Base-by-base conservation (phyloP, 2,888 invertebrate species). In the Ctena decussata region DNA sequence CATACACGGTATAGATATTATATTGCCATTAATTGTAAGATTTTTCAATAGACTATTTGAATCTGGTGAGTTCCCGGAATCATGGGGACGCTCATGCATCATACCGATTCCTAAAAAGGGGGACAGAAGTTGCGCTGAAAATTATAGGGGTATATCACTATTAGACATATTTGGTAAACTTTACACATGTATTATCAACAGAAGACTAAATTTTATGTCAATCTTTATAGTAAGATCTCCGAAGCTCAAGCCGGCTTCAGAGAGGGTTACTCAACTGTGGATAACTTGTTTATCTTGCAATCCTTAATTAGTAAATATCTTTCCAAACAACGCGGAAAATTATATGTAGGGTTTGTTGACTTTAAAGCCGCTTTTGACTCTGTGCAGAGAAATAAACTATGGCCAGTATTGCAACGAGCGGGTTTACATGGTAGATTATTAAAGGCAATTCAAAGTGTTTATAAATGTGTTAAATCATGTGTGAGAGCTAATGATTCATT, bases 381-480 rank as follows among this genome's bases (percentile, higher is more conserved):
- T n/a, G 30, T 65, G 11, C 15, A 27, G 6, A 65, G 65, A 65
- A 15, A 27, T 21, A 65, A 65, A 27, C 65, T 65, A 21, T 65
- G 65, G 65, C 3, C 15, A 3, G 30, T 27, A 24, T 27, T 65
- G 5, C 8, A 21, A 3, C 8, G 18, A 18, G 27, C 5, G 5
- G 65, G 65, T 11, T 11, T 65, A 27, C 8, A 27, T 24, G 27
- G 65, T 24, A 65, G 27, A 65, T 27, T 53, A n/a, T 37, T 70
- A n/a, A 35, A 24, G 18, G 30, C 80, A 27, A 44, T 80, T 11
- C 39, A 65, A 6, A n/a, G 24, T 24, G 73, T 82, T 24, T 82
- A 82, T 46, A 77, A 24, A 3, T 46, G 35, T 44, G 77, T 78
- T 11, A 72, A 70, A 35, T 57, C 77, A 46, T 77, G 82, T 65